Percentiles rank a stretch among this genome's conserved stretches.
Evolutionary conservation across 1,140 invertebrate genomes (phyloP).

Genomic region (Thaumatotibia leucotreta): DNA sequence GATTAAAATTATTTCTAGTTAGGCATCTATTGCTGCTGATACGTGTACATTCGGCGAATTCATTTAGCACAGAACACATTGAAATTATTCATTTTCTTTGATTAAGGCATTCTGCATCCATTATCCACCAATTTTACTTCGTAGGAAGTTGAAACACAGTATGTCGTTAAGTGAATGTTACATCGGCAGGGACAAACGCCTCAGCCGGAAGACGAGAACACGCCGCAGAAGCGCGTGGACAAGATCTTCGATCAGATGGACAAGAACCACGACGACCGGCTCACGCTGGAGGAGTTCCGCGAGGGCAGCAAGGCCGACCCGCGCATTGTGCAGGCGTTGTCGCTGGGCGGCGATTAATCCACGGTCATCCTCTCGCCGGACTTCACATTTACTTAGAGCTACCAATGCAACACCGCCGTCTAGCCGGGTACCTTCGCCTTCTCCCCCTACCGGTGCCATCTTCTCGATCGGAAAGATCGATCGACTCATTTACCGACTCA

Average conservation of each 20-base stretch:
- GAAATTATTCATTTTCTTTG: too few species aligned
- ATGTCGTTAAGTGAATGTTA: neutral
- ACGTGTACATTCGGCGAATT: too few species aligned
- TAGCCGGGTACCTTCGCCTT: neutral
- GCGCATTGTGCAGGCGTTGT: slow-evolving; percentile 96
- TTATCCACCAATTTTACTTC: too few species aligned
- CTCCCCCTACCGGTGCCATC: neutral
- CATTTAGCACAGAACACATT: too few species aligned
- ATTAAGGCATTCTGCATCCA: too few species aligned
- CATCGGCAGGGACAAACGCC: slow-evolving; percentile 89
- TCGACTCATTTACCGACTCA: neutral
- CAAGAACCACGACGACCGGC: slow-evolving; percentile 98
- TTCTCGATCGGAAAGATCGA: neutral
- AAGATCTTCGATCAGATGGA: slow-evolving; percentile 99
- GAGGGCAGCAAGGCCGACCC: slow-evolving; percentile 99
- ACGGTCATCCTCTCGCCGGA: slow-evolving; percentile 72
- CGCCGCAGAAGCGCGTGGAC: slow-evolving; percentile 96
- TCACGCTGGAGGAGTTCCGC: slow-evolving; percentile 98
- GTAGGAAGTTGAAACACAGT: too few species aligned
- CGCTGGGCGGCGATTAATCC: slow-evolving; percentile 85
- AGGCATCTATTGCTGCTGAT: too few species aligned
- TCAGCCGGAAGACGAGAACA: slow-evolving; percentile 94
- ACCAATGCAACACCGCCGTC: slow-evolving; percentile 31
- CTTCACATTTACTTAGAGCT: slow-evolving; percentile 60
- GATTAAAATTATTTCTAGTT: too few species aligned